A percentile compares a stretch with the other conserved stretches of the same genome.
phyloP scores from a whole-genome alignment of 2,888 invertebrate genomes.

The Lathronympha strigana region DNA sequence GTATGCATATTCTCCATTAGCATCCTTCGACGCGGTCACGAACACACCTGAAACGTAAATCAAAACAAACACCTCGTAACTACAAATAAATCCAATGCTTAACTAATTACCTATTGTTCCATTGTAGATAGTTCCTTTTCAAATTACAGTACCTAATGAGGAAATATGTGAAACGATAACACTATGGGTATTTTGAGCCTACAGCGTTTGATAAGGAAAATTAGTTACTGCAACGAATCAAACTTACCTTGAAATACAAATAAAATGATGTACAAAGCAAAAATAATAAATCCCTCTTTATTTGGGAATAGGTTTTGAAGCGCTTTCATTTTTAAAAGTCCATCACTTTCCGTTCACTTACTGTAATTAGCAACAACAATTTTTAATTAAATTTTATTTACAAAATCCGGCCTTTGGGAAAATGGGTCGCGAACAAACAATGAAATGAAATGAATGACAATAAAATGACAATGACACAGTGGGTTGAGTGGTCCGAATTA shows the following conservation, averaged over 20 bases:
- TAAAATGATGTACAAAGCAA: constrained; percentile 92
- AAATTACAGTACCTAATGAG: constrained; percentile 23
- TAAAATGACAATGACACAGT: not conserved
- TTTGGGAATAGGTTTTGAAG: constrained; percentile 92
- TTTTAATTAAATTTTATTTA: not conserved
- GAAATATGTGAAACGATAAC: constrained; percentile 16
- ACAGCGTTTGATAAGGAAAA: constrained; percentile 7
- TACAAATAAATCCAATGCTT: not conserved
- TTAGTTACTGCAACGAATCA: not conserved
- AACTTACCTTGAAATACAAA: constrained; percentile 95
- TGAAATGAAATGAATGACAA: too few relatives aligned
- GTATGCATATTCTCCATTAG: constrained; percentile 92
- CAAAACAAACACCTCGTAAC: constrained; percentile 28
- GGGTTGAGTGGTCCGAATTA: not conserved
- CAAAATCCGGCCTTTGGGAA: not conserved
- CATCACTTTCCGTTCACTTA: constrained; percentile 27
- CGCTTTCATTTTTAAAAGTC: constrained; percentile 65
- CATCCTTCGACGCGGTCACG: constrained; percentile 94
- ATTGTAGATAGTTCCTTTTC: constrained; percentile 5
- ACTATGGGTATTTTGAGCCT: not conserved
- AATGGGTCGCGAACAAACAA: constrained; percentile 14
- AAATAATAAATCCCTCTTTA: constrained; percentile 90
- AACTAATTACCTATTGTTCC: constrained; percentile 31
- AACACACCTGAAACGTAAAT: constrained; percentile 89
- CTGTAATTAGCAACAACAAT: not conserved